These are phyloP conservation scores for Dexiosoma caninum DNA, from an alignment of 2,888 invertebrate genomes.

Conservation along the genomic window DNA sequence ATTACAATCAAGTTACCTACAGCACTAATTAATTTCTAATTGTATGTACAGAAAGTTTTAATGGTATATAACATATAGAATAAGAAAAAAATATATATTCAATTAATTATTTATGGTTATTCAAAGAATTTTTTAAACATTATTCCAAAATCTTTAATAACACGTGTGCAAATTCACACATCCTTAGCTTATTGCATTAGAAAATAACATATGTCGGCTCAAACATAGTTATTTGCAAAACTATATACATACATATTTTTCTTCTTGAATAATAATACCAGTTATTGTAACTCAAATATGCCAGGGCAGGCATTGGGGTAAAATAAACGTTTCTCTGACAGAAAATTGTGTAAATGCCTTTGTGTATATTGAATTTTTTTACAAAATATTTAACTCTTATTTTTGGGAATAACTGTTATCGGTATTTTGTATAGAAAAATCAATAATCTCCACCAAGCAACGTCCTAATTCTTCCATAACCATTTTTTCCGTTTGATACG, in stretches of 20 bases:
- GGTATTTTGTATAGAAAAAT: constrained; percentile 79
- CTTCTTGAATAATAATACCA: no score
- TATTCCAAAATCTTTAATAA: background rate
- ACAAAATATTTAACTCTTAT: constrained; percentile 41
- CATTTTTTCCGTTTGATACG: constrained; percentile 81
- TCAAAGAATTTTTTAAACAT: background rate
- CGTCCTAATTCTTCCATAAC: constrained; percentile 96
- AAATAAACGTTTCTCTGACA: background rate
- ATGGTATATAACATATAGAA: background rate
- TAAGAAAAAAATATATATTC: background rate
- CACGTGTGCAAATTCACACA: background rate
- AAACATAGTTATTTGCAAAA: no score
- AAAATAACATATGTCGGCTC: background rate
- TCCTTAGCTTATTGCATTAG: background rate
- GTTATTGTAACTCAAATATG: no score
- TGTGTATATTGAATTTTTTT: constrained; percentile 3
- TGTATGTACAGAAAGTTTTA: constrained; percentile 24
- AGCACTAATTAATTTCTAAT: background rate
- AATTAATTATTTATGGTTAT: background rate
- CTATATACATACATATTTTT: no score
- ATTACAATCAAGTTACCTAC: constrained; percentile 9
- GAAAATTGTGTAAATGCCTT: background rate
- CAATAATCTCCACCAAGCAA: constrained; percentile 95
- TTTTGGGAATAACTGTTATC: constrained; percentile 69
- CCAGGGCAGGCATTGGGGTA: background rate